Conservation (phyloP, 2,113 vertebrate genomes). For the Gymnogyps californianus region DNA sequence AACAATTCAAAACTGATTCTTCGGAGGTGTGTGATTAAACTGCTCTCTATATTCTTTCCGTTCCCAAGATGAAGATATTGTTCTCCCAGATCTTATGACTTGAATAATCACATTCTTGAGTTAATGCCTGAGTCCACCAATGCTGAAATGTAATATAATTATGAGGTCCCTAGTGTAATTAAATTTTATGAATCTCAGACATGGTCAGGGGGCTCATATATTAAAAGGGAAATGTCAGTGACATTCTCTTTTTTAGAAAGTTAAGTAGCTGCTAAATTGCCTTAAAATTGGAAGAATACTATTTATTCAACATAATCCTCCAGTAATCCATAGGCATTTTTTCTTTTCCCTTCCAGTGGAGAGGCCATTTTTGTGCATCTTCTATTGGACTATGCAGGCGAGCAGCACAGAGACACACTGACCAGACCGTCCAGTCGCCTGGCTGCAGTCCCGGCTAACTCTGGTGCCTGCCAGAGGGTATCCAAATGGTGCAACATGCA, state of each 20-base stretch:
- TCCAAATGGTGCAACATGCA: rapidly evolving
- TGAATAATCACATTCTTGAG: background rate
- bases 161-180: background rate
- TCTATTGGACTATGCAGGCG: background rate
- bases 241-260: background rate
- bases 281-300: background rate
- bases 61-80: background rate
- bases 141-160: background rate
- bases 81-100: background rate
- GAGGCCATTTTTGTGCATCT: background rate
- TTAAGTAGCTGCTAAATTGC: background rate
- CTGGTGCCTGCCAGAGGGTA: background rate
- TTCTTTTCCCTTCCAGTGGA: background rate
- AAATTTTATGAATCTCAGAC: background rate
- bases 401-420: background rate
- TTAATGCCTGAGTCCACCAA: background rate
- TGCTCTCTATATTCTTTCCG: background rate
- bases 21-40: background rate
- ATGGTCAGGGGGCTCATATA: background rate
- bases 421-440: rapidly evolving
- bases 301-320: background rate
- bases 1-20: background rate
- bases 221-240: slow-evolving; percentile 11
- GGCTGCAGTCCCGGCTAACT: rapidly evolving
- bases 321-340: background rate